phyloP scores from a whole-genome alignment of 1,140 invertebrate genomes.

The Drosophila neocordata region DNA sequence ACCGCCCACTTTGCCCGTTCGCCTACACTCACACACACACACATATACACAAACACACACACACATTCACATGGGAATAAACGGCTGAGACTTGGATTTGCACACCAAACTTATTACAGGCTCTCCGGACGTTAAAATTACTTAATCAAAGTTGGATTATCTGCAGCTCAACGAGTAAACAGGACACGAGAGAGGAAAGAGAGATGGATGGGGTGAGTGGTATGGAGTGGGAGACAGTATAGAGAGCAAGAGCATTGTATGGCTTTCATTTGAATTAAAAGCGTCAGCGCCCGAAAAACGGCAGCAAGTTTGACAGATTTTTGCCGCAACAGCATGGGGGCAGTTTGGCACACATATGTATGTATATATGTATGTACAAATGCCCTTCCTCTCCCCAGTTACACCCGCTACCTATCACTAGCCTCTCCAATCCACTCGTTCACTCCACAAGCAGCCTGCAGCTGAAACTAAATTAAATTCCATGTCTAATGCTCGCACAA shows the following conservation, averaged over 20 bases:
- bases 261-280: constrained; percentile 77
- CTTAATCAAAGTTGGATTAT: constrained; percentile 82
- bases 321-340: constrained; percentile 54
- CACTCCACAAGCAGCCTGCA: constrained; percentile 17
- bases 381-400: neutral
- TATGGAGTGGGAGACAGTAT: neutral
- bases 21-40: constrained; percentile 16
- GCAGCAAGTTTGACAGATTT: constrained; percentile 66
- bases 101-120: constrained; percentile 73
- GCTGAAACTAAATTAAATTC: constrained; percentile 75
- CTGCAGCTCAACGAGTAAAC: constrained; percentile 57
- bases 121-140: constrained; percentile 56
- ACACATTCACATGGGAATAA: constrained; percentile 60
- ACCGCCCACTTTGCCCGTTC: neutral
- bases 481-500: constrained; percentile 77
- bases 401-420: constrained; percentile 14
- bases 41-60: constrained; percentile 13
- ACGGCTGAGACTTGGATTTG: constrained; percentile 65
- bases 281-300: constrained; percentile 65
- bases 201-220: neutral
- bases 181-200: constrained; percentile 15
- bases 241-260: constrained; percentile 26
- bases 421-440: constrained; percentile 19
- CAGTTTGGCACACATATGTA: constrained; percentile 67
- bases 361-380: constrained; percentile 9